Conservation (phyloP, 2,113 vertebrate genomes). For the Ornithorhynchus anatinus region DNA sequence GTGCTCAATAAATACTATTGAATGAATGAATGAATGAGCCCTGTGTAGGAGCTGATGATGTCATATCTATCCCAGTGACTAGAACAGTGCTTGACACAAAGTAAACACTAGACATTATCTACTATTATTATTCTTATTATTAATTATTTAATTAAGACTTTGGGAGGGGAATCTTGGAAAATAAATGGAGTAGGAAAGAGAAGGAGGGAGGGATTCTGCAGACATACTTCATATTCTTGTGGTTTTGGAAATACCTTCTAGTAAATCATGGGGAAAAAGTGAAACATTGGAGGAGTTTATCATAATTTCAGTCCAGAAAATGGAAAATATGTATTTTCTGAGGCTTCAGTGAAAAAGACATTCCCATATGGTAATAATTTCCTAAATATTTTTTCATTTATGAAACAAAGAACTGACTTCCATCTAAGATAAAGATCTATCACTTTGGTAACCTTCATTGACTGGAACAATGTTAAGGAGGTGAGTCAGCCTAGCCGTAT, state of each 20-base stretch:
- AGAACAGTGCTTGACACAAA: no score
- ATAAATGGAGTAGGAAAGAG: no score
- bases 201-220: neutral
- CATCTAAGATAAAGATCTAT: neutral
- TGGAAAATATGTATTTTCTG: neutral
- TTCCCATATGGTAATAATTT: constrained; percentile 16
- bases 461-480: neutral
- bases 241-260: constrained; percentile 9
- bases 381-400: neutral
- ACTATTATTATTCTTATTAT: no score
- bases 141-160: neutral
- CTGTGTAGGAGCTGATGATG: no score
- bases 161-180: neutral
- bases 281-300: neutral
- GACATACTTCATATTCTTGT: neutral
- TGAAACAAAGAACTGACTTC: neutral
- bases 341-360: neutral
- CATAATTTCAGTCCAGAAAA: neutral
- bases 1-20: no score
- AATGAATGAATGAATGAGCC: no score
- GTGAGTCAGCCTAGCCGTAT: neutral
- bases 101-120: no score
- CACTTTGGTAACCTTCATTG: neutral
- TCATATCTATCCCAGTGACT: no score
- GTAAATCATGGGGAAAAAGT: neutral